Evolutionary conservation across 2,888 invertebrate species (phyloP).

Genomic region (Adela reaumurella): DNA sequence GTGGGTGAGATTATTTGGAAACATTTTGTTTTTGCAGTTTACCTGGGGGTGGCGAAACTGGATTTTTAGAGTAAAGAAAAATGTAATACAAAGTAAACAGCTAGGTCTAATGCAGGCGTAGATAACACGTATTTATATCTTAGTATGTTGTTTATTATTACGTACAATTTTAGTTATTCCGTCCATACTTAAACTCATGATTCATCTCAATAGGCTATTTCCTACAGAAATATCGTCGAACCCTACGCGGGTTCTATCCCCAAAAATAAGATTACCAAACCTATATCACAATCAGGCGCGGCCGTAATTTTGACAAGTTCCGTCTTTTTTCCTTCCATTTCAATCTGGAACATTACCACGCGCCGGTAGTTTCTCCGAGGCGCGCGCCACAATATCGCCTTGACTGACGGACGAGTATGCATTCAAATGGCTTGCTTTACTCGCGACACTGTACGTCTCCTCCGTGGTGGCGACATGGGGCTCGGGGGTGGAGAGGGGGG

Average conservation of each 20-base stretch:
- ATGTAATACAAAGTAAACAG: too few species aligned
- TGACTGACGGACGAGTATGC: conserved; percentile 73
- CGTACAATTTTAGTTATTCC: too few species aligned
- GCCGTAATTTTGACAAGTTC: conserved; percentile 53
- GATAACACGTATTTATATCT: too few species aligned
- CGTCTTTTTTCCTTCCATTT: not conserved
- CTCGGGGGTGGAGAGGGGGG: conserved; percentile 24
- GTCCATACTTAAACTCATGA: too few species aligned
- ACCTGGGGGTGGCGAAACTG: not conserved
- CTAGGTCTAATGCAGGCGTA: too few species aligned
- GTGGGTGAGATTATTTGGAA: not conserved
- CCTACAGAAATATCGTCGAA: too few species aligned
- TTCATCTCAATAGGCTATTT: too few species aligned
- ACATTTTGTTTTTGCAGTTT: not conserved
- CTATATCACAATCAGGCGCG: conserved; percentile 56
- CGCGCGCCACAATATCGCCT: conserved; percentile 48
- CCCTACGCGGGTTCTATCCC: too few species aligned
- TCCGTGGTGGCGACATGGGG: conserved; percentile 36
- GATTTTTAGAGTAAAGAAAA: too few species aligned
- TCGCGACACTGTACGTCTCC: conserved; percentile 27
- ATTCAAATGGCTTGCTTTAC: conserved; percentile 72
- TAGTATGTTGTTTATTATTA: too few species aligned
- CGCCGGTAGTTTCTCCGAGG: conserved; percentile 1
- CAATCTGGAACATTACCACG: not conserved
- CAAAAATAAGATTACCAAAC: conserved; percentile 16